phyloP scores from a whole-genome alignment of 2,113 vertebrate genomes.

The Seriola rivoliana region DNA sequence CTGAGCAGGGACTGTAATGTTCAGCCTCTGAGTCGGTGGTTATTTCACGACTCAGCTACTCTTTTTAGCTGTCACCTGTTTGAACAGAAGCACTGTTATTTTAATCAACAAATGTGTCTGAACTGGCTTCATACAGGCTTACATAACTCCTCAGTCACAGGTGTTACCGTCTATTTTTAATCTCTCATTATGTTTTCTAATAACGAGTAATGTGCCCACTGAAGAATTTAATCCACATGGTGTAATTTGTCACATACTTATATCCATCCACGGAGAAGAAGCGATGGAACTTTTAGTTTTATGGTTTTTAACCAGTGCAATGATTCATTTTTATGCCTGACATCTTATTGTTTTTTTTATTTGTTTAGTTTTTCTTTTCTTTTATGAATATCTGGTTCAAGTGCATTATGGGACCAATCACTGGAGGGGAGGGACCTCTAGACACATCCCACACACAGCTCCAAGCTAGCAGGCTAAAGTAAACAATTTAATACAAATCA shows the following conservation, averaged over 20 bases:
- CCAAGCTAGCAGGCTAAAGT: background rate
- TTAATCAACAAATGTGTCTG: conserved; percentile 29
- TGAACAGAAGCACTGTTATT: conserved; percentile 15
- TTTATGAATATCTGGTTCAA: too few species aligned
- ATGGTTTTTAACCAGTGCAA: background rate
- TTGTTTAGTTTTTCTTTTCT: background rate
- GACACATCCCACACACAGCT: conserved; percentile 7
- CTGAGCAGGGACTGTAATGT: conserved; percentile 22
- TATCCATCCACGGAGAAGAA: too few species aligned
- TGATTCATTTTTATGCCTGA: background rate
- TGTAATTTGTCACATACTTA: background rate
- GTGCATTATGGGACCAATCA: too few species aligned
- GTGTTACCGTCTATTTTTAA: conserved; percentile 26
- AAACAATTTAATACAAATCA: background rate
- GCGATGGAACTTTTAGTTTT: background rate
- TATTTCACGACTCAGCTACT: conserved; percentile 17
- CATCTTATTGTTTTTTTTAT: background rate
- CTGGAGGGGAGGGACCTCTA: background rate
- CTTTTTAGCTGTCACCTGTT: conserved; percentile 36
- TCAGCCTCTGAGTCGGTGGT: conserved; percentile 28
- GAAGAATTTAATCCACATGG: background rate
- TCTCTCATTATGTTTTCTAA: too few species aligned
- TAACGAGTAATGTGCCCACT: background rate
- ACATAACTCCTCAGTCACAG: conserved; percentile 8
- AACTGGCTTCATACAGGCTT: background rate